Percentiles rank a stretch among this genome's conserved stretches.
phyloP scores from a whole-genome alignment of 2,888 invertebrate genomes.

The Ochlodes sylvanus region DNA sequence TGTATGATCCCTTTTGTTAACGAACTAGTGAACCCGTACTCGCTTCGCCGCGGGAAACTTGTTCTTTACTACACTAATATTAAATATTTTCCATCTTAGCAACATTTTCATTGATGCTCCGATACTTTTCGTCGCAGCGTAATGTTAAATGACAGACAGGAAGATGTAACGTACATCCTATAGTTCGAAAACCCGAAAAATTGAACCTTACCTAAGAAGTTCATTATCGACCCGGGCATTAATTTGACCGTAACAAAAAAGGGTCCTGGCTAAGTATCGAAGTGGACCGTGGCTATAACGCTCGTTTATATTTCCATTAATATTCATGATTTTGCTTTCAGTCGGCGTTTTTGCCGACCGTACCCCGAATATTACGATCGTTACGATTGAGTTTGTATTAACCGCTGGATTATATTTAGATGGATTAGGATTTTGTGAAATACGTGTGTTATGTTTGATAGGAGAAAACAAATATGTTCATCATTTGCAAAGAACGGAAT shows the following conservation, averaged over 20 bases:
- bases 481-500: too few relatives aligned
- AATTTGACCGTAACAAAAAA: constrained; percentile 26
- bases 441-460: not conserved
- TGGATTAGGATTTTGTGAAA: constrained; percentile 22
- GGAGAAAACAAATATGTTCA: not conserved
- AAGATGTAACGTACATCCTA: too few relatives aligned
- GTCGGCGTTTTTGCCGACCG: constrained; percentile 23
- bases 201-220: not conserved
- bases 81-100: too few relatives aligned
- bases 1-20: too few relatives aligned
- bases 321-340: constrained; percentile 34
- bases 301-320: constrained; percentile 38
- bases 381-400: constrained; percentile 35
- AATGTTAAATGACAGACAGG: too few relatives aligned
- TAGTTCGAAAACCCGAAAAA: not conserved
- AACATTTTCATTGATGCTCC: too few relatives aligned
- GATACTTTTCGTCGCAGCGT: too few relatives aligned
- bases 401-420: constrained; percentile 22
- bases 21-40: too few relatives aligned
- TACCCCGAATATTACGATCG: constrained; percentile 24
- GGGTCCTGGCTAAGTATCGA: constrained; percentile 25
- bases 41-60: too few relatives aligned
- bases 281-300: constrained; percentile 28
- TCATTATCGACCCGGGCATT: not conserved
- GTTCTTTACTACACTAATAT: too few relatives aligned